Conservation (phyloP, 1,140 invertebrate species). For the Heliconius hewitsoni region DNA sequence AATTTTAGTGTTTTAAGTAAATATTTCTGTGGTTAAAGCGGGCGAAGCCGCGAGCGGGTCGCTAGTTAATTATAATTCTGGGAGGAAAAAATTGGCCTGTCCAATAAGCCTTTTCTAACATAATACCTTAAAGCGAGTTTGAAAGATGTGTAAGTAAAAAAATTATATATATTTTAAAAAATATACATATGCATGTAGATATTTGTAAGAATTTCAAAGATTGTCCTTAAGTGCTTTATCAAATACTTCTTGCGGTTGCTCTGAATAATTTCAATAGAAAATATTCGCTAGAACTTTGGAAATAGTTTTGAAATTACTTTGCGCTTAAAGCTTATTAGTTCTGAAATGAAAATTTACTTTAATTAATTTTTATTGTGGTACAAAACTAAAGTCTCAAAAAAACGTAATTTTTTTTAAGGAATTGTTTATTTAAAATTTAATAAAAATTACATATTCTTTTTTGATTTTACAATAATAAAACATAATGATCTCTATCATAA, state of each 20-base stretch:
- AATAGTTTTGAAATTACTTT: constrained; percentile 7
- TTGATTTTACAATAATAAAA: no score
- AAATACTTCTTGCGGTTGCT: background rate
- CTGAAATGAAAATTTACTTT: background rate
- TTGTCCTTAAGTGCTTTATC: constrained; percentile 4
- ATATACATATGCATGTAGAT: background rate
- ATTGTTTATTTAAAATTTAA: no score
- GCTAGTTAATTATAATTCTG: no score
- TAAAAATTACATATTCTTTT: no score
- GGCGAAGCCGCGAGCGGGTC: no score
- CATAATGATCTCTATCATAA: no score
- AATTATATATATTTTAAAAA: background rate
- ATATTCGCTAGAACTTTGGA: background rate
- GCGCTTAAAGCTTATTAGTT: background rate
- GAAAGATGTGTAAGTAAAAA: no score
- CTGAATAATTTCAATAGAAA: constrained; percentile 4
- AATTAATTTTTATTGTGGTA: background rate
- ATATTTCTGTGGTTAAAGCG: no score
- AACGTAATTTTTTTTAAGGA: background rate
- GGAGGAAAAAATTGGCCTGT: no score
- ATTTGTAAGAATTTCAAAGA: background rate
- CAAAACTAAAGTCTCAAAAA: background rate
- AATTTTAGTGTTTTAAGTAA: no score
- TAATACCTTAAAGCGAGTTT: no score
- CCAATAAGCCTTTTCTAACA: no score